phyloP scores from a whole-genome alignment of 2,888 invertebrate species.

The Pammene aurita region DNA sequence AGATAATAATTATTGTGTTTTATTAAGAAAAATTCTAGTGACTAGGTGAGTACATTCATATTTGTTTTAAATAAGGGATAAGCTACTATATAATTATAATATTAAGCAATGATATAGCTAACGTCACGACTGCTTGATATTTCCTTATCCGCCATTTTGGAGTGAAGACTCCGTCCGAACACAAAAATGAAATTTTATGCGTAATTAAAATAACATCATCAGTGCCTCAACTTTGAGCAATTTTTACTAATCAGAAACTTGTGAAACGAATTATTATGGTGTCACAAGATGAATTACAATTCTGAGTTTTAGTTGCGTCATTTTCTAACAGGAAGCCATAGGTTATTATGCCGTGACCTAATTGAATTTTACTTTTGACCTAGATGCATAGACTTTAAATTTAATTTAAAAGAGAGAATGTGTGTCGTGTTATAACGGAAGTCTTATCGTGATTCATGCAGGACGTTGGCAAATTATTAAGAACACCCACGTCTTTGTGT shows the following conservation, averaged over 20 bases:
- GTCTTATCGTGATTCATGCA: not conserved
- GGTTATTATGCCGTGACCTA: slow-evolving; percentile 23
- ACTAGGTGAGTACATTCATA: slow-evolving; percentile 51
- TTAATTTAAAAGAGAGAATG: not conserved
- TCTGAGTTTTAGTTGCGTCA: slow-evolving; percentile 28
- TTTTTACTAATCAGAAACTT: not conserved
- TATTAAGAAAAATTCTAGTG: slow-evolving; percentile 57
- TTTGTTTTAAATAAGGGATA: not conserved
- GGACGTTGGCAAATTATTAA: not conserved
- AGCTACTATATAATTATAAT: too few species aligned
- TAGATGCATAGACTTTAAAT: slow-evolving; percentile 1
- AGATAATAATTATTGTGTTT: slow-evolving; percentile 49
- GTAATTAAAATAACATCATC: not conserved
- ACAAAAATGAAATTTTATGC: not conserved
- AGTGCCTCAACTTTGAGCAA: not conserved
- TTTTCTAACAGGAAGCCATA: slow-evolving; percentile 29
- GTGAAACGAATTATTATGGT: not conserved
- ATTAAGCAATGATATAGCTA: not conserved
- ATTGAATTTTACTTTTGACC: slow-evolving; percentile 23
- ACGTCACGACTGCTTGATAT: slow-evolving; percentile 1
- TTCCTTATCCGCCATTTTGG: slow-evolving; percentile 38
- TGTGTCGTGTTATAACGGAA: slow-evolving; percentile 1
- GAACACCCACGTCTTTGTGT: not conserved
- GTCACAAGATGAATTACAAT: slow-evolving; percentile 6
- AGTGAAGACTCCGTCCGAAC: slow-evolving; percentile 3